A percentile compares a stretch with the other conserved stretches of the same genome.
Evolutionary conservation across 2,113 vertebrate species (phyloP).

Genomic region (Columbina picui): DNA sequence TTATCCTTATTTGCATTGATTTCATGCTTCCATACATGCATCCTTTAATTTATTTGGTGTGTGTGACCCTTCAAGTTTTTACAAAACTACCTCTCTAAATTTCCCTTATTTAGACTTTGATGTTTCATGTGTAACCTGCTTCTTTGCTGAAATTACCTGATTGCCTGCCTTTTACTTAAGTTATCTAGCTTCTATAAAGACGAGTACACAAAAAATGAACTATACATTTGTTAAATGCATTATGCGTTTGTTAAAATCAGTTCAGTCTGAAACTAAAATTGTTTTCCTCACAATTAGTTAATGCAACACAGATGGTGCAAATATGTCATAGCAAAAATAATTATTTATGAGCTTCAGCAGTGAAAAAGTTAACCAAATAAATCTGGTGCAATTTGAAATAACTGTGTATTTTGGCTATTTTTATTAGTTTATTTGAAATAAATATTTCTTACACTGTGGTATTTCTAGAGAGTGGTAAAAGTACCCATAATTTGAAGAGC

Average conservation of each 20-base stretch:
- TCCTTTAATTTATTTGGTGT: background rate
- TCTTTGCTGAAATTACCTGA: background rate
- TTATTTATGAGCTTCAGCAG: background rate
- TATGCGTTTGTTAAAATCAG: background rate
- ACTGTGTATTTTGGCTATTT: background rate
- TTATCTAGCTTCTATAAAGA: background rate
- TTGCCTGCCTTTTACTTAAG: background rate
- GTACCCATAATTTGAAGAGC: background rate
- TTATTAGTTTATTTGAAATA: background rate
- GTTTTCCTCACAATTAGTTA: background rate
- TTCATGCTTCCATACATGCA: background rate
- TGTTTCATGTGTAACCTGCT: background rate
- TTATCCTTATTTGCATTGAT: background rate
- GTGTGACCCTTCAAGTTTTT: background rate
- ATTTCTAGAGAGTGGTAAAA: background rate
- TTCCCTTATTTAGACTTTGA: background rate
- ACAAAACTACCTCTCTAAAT: background rate
- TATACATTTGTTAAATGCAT: background rate
- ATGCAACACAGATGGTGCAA: background rate
- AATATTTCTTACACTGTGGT: background rate
- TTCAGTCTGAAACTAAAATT: background rate
- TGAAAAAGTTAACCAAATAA: background rate
- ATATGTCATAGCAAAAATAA: background rate
- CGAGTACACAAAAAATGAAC: background rate
- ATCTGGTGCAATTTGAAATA: background rate